A percentile compares a stretch with the other conserved stretches of the same genome.
These are phyloP conservation scores for Chironomus striatipennis DNA, from an alignment of 1,140 invertebrate genomes.

Conservation along the genomic window DNA sequence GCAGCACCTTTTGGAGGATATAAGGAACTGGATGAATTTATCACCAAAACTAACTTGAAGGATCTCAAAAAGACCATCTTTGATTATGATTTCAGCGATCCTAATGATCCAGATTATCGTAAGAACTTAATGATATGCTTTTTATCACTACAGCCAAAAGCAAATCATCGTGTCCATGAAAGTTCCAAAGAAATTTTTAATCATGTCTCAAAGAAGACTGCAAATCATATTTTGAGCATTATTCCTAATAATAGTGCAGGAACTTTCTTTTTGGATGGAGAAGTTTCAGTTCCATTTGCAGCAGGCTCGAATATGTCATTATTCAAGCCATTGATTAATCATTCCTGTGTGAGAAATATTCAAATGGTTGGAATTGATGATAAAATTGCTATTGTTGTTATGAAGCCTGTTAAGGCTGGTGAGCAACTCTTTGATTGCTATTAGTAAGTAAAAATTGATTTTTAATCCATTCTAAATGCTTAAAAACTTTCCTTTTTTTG, in stretches of 20 bases:
- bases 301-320: too few relatives aligned
- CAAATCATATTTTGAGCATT: not conserved
- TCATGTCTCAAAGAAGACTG: not conserved
- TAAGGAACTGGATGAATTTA: not conserved
- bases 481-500: too few relatives aligned
- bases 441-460: too few relatives aligned
- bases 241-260: too few relatives aligned
- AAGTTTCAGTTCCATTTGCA: too few relatives aligned
- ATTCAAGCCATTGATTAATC: slow-evolving; percentile 54
- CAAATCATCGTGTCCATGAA: slow-evolving; percentile 39
- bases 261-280: not conserved
- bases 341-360: slow-evolving; percentile 85
- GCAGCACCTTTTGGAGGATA: not conserved
- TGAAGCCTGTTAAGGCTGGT: slow-evolving; percentile 55
- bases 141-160: slow-evolving; percentile 30
- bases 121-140: not conserved
- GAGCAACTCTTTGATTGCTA: slow-evolving; percentile 44
- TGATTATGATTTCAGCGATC: not conserved
- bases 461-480: too few relatives aligned
- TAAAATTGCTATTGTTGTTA: slow-evolving; percentile 46
- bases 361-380: slow-evolving; percentile 50
- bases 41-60: not conserved
- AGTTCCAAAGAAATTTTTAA: slow-evolving; percentile 30
- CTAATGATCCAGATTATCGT: not conserved
- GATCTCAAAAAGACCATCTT: not conserved